Base-by-base conservation (phyloP, 2,888 invertebrate species). In the Graphium colonna region DNA sequence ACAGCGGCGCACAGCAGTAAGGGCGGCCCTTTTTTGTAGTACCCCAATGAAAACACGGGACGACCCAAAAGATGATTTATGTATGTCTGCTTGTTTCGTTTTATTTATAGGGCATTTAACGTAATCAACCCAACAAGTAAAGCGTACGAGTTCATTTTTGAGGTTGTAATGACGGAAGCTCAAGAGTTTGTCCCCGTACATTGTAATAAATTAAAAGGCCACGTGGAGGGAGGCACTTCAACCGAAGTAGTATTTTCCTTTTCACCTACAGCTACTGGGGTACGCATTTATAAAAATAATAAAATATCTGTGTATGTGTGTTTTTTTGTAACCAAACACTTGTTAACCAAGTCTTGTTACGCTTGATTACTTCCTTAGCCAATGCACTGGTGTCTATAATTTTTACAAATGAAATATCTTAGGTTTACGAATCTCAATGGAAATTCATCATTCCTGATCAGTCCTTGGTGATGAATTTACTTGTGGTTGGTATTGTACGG, bases 121-220 rank as follows among this genome's bases (percentile, higher is more conserved):
- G 87, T 94, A 4, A 89, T 94, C 28, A 95, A 95, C 70, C 94
- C 94, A 1, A 93, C 93, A 0, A 83, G 78, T 48, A 87, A 91
- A 60, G 81, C 87, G 5, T 93, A 93, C 67, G 83, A 84, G 59
- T 93, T 91, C 66, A 79, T 88, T 52, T 93, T 93, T 78, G 80
- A 84, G 45, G 90, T 91, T 79, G 75, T 89, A 43, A 79, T 91
- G 58, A 79, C 82, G 8, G 74, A 75, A 7, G 85, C 83, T 43
- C 74, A 75, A 1, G 77, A 80, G n/a, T 70, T 85, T n/a, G 78
- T 88, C 15, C 86, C 90, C 9, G 91, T 94, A 65, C 89, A 90
- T 58, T 94, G 94, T 69, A 74, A 91, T 47, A 87, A 82, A 56
- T 73, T 91, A 15, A 89, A 91, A 59, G 94, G 93, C n/a, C 79